Evolutionary conservation across 2,113 vertebrate genomes (phyloP).

Genomic region (Puntigrus tetrazona): DNA sequence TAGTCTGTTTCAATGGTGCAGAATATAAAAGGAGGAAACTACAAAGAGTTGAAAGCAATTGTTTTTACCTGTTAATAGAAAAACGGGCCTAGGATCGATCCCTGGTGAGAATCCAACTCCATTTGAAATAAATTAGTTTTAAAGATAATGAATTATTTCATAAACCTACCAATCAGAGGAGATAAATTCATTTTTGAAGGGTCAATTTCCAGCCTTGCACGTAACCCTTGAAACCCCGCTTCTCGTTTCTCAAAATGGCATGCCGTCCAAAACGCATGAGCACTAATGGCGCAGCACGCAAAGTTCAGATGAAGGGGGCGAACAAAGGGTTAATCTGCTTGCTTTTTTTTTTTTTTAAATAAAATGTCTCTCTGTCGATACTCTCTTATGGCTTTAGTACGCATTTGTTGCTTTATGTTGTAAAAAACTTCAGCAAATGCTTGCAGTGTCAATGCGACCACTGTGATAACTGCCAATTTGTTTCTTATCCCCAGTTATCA

Average conservation of each 20-base stretch:
- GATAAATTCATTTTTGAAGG: slow-evolving; percentile 58
- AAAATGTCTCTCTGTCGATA: slow-evolving; percentile 66
- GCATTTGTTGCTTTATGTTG: slow-evolving; percentile 68
- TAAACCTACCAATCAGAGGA: slow-evolving; percentile 40
- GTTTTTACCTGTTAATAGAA: slow-evolving; percentile 71
- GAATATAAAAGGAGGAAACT: slow-evolving; percentile 70
- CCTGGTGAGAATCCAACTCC: slow-evolving; percentile 62
- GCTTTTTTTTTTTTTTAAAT: slow-evolving; percentile 55
- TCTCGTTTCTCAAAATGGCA: slow-evolving; percentile 55
- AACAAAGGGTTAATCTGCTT: slow-evolving; percentile 70
- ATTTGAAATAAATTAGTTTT: slow-evolving; percentile 57
- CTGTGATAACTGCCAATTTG: slow-evolving; percentile 66
- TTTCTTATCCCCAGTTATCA: slow-evolving; percentile 63
- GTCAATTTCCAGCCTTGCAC: slow-evolving; percentile 58
- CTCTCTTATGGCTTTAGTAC: slow-evolving; percentile 67
- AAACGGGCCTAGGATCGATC: slow-evolving; percentile 65
- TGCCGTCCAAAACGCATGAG: slow-evolving; percentile 63
- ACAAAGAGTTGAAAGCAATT: slow-evolving; percentile 73
- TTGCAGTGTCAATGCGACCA: slow-evolving; percentile 52
- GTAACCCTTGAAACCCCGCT: slow-evolving; percentile 14
- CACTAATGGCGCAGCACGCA: slow-evolving; percentile 57
- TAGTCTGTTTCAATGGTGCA: slow-evolving; percentile 67
- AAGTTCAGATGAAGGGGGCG: slow-evolving; percentile 64
- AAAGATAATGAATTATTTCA: slow-evolving; percentile 21
- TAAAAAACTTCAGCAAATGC: slow-evolving; percentile 70